These are phyloP conservation scores for Calcarius lapponicus DNA, from an alignment of 2,797 vertebrate genomes.

Conservation along the genomic window DNA sequence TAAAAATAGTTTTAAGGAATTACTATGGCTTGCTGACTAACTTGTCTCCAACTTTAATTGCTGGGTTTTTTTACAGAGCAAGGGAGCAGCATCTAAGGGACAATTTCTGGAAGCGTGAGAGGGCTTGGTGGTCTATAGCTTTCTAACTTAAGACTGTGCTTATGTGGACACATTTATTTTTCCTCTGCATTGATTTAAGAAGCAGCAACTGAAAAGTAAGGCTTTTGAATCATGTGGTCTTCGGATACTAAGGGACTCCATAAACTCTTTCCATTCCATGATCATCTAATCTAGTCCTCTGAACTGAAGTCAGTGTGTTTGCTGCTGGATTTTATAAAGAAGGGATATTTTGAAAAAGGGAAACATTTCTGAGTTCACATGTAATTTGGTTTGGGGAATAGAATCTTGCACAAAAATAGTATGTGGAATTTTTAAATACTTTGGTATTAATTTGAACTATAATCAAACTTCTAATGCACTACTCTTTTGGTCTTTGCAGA, in stretches of 20 bases:
- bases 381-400: neutral
- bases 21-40: neutral
- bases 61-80: neutral
- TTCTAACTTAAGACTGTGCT: neutral
- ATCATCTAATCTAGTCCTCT: neutral
- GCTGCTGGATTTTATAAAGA: neutral
- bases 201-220: neutral
- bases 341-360: neutral
- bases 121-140: neutral
- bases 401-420: neutral
- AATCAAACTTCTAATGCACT: neutral
- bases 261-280: neutral
- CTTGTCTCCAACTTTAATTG: neutral
- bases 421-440: neutral
- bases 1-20: neutral
- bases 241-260: neutral
- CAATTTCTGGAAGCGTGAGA: neutral
- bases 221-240: neutral
- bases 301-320: neutral
- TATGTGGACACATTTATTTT: neutral
- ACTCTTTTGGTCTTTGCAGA: neutral
- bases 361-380: neutral
- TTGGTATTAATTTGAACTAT: neutral
- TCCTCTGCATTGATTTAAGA: neutral
- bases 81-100: neutral